Conservation (phyloP, 1,140 invertebrate genomes). For the Cryptotermes secundus region DNA sequence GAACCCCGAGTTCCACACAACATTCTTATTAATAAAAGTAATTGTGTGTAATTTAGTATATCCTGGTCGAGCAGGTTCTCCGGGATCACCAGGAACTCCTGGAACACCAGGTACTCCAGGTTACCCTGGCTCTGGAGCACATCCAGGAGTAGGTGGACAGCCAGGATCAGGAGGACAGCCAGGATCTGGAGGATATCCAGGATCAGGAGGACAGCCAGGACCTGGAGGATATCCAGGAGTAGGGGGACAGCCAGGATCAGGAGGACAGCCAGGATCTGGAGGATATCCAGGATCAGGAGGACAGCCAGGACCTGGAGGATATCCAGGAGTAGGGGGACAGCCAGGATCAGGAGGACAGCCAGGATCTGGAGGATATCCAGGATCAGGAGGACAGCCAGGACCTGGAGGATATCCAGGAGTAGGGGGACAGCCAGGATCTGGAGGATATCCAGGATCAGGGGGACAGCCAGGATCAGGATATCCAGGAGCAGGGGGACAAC, state of each 20-base stretch:
- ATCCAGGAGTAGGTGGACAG: slow-evolving; percentile 42
- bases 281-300: slow-evolving; percentile 42
- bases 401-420: no score
- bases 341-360: slow-evolving; percentile 43
- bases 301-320: neutral
- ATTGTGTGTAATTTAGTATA: neutral
- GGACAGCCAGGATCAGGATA: slow-evolving; percentile 39
- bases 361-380: slow-evolving; percentile 37
- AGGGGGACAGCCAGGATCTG: no score
- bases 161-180: slow-evolving; percentile 39
- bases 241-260: slow-evolving; percentile 36
- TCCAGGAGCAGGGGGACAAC: neutral
- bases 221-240: neutral
- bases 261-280: neutral
- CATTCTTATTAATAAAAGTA: no score
- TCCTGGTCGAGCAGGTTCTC: slow-evolving; percentile 20
- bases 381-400: slow-evolving; percentile 31
- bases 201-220: slow-evolving; percentile 32
- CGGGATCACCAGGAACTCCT: slow-evolving; percentile 31
- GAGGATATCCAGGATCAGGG: neutral
- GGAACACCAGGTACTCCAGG: slow-evolving; percentile 24
- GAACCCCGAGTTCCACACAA: no score
- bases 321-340: slow-evolving; percentile 34
- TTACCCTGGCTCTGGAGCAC: slow-evolving; percentile 34
- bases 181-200: slow-evolving; percentile 23